Conservation (phyloP, 2,113 vertebrate species). For the Polyodon spathula region DNA sequence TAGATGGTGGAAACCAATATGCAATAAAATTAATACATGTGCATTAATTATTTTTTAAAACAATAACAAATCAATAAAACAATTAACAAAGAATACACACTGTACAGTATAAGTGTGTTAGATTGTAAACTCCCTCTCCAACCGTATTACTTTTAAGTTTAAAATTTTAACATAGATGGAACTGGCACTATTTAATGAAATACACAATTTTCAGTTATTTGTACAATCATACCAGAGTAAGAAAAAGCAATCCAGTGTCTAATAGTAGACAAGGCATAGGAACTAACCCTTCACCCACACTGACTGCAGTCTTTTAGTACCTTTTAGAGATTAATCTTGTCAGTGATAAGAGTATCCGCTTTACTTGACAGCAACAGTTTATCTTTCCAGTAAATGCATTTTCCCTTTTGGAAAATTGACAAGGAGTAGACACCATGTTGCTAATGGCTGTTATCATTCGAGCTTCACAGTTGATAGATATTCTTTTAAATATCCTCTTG, state of each 20-base stretch:
- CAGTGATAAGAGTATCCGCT: conserved; percentile 25
- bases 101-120: no score
- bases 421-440: conserved; percentile 29
- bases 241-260: background rate
- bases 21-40: no score
- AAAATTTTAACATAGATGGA: no score
- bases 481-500: conserved; percentile 42
- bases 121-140: no score
- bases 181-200: background rate
- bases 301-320: conserved; percentile 18
- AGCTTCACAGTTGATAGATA: conserved; percentile 45
- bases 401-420: conserved; percentile 43
- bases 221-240: background rate
- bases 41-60: no score
- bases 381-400: conserved; percentile 40
- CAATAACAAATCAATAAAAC: no score
- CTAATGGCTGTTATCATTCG: conserved; percentile 42
- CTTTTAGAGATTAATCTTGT: conserved; percentile 31
- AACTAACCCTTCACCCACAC: background rate
- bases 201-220: background rate
- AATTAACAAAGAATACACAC: no score
- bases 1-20: no score
- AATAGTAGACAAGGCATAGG: background rate
- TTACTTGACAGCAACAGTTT: conserved; percentile 39
- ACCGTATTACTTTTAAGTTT: no score